Percentiles rank a stretch among this genome's conserved stretches.
Evolutionary conservation across 2,888 invertebrate genomes (phyloP).

Genomic region (Cyclophora punctaria): DNA sequence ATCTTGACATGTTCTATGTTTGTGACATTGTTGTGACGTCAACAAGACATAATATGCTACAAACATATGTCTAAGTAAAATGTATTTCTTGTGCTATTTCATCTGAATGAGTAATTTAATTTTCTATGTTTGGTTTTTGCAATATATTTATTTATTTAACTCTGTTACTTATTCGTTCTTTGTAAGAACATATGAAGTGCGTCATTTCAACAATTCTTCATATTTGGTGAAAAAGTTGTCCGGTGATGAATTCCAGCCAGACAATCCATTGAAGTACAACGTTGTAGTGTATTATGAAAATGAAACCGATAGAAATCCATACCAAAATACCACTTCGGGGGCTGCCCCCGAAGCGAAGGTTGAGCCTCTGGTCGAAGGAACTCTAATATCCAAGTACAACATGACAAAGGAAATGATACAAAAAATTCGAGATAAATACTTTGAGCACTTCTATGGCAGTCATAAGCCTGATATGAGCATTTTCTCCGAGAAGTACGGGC

Average conservation of each 20-base stretch:
- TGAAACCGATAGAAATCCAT: not conserved
- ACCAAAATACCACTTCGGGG: slow-evolving; percentile 5
- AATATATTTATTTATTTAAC: slow-evolving; percentile 32
- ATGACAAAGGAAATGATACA: slow-evolving; percentile 23
- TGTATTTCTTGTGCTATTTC: slow-evolving; percentile 3
- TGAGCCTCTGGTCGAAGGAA: slow-evolving; percentile 9
- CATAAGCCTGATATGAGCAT: slow-evolving; percentile 16
- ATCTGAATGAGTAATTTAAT: slow-evolving; percentile 18
- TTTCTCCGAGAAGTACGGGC: slow-evolving; percentile 5
- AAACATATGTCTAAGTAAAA: not conserved
- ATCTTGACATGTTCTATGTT: no score
- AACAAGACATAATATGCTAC: no score
- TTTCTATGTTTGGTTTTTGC: slow-evolving; percentile 33
- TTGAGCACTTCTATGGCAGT: slow-evolving; percentile 35
- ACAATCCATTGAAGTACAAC: no score
- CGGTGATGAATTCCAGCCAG: slow-evolving; percentile 14
- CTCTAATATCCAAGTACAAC: slow-evolving; percentile 22
- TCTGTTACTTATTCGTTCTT: slow-evolving; percentile 32
- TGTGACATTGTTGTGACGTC: no score
- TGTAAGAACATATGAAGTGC: slow-evolving; percentile 54
- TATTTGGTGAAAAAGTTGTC: slow-evolving; percentile 51
- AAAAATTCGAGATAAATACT: slow-evolving; percentile 47
- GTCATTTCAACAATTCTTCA: slow-evolving; percentile 46
- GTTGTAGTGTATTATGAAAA: no score
- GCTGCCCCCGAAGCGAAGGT: slow-evolving; percentile 11